Evolutionary conservation across 2,888 invertebrate species (phyloP).

Genomic region (Microplitis manilae): DNA sequence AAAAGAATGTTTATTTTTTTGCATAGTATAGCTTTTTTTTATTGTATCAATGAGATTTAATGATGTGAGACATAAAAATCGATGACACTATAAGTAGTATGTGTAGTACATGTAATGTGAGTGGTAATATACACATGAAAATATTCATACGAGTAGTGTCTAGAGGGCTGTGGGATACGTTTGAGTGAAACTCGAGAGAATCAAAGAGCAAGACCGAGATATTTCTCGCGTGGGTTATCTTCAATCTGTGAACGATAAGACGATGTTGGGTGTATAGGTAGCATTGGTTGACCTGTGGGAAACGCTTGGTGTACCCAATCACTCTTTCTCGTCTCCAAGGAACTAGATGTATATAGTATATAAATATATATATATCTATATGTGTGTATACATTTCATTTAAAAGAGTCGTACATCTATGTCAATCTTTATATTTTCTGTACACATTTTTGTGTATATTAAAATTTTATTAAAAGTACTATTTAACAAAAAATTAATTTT

Average conservation of each 20-base stretch:
- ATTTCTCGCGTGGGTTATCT: conserved; percentile 38
- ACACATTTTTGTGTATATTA: neutral
- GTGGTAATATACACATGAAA: neutral
- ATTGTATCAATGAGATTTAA: neutral
- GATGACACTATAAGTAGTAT: neutral
- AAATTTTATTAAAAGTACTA: neutral
- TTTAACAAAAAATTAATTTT: neutral
- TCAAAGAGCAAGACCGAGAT: conserved; percentile 1
- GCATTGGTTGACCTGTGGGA: conserved; percentile 27
- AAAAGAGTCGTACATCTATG: neutral
- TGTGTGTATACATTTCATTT: neutral
- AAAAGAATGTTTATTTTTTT: neutral
- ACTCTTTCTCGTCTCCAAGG: conserved; percentile 9
- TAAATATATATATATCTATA: neutral
- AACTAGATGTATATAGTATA: neutral
- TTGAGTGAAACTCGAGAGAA: neutral
- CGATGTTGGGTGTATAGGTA: neutral
- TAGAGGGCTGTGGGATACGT: neutral
- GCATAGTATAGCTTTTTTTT: neutral
- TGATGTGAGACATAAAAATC: neutral
- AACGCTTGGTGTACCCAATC: conserved; percentile 28
- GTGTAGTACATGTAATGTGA: neutral
- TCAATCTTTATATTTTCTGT: neutral
- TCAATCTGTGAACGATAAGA: conserved; percentile 35
- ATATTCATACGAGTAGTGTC: conserved; percentile 7